Evolutionary conservation across 1,140 invertebrate species (phyloP).

Genomic region (Sipha flava): DNA sequence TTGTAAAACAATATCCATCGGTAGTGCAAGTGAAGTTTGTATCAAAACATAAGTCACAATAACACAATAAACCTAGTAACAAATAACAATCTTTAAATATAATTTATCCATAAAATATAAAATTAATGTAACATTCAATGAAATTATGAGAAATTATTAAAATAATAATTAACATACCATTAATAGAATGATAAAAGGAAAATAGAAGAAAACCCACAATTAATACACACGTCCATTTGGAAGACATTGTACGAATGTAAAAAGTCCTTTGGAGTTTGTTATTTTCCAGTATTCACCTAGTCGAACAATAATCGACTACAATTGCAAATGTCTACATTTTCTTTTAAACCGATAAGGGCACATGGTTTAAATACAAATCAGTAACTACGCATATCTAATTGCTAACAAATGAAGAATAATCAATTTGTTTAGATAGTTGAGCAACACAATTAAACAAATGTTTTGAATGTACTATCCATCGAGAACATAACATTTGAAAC

Average conservation of each 20-base stretch:
- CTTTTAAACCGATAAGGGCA: neutral
- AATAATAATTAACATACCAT: neutral
- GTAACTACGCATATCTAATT: neutral
- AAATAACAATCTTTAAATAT: conserved; percentile 29
- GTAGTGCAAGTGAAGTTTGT: conserved; percentile 77
- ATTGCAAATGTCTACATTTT: neutral
- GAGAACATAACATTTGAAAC: neutral
- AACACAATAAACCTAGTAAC: conserved; percentile 55
- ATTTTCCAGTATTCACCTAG: neutral
- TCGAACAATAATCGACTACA: neutral
- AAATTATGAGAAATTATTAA: neutral
- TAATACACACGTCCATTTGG: conserved; percentile 5
- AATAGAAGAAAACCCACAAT: neutral
- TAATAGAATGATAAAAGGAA: neutral
- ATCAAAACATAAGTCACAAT: conserved; percentile 66
- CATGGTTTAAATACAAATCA: conserved; percentile 2
- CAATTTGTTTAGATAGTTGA: neutral
- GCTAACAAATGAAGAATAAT: neutral
- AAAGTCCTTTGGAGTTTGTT: neutral
- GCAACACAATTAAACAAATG: too few relatives aligned
- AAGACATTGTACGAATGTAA: conserved; percentile 2
- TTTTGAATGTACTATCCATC: neutral
- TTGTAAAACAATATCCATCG: conserved; percentile 76
- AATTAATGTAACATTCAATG: too few relatives aligned
- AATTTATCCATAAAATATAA: neutral